Base-by-base conservation (phyloP, 37 sponge, comb jelly and placozoan genomes). In the Lycopodina hypogea region DNA sequence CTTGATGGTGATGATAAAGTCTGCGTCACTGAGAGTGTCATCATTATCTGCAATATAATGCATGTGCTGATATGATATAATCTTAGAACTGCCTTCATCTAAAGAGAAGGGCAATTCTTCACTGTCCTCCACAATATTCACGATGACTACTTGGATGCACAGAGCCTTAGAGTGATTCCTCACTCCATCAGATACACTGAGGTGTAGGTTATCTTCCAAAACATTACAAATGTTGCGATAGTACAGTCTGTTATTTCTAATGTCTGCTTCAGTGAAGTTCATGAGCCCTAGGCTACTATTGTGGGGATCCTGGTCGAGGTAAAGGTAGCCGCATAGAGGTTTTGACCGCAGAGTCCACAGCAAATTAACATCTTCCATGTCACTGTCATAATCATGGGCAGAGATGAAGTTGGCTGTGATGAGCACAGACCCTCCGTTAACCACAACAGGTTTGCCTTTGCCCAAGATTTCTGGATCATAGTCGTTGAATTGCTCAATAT, bases 401-500 rank as follows among this genome's bases (percentile, higher is more conserved):
- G 11, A 14, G 32, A 87, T 57, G 18, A 39, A 12, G 0, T 8
- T 0, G 48, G 48, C 19, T 11, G 76, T 38, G 57, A 82, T 77
- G 32, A 52, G 41, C 29, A 50, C 56, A 19, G 42, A 30, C 3
- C 66, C 72, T 9, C 82, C 77, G 26, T 77, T 48, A 0, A 87
- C 65, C 11, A 63, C 50, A 4, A 65, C n/a, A 0, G 12, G 29
- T 17, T 28, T 37, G 0, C 23, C 40, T 19, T 29, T n/a, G 45
- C 24, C 40, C 1, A 41, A 28, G 24, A 60, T 23, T 14, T 29
- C 59, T 1, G 89, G 89, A 40, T 28, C n/a, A 30, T 80, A 45
- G 42, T 89, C 69, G 38, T 89, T 89, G 40, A 79, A 72, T 29
- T 79, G 76, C 0, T 55, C 37, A 19, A 89, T 60, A n/a, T 38